Evolutionary conservation across 2,888 invertebrate genomes (phyloP), one percentile per base, ranked within the genome.

Genomic region (Chloromyia formosa): DNA sequence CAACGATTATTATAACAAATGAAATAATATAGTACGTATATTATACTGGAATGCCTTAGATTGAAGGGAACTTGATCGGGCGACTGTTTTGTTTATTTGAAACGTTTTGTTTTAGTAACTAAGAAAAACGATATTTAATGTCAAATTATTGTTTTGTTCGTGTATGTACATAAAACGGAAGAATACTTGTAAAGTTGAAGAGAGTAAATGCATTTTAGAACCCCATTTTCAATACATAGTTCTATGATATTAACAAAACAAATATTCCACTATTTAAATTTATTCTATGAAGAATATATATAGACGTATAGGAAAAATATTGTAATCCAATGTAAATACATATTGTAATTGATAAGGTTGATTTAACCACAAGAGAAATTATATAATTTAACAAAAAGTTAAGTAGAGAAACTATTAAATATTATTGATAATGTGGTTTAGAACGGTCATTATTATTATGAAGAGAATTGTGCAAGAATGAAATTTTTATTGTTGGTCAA

Each of bases 211-310:
- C 54, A 69, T 69, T 69, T 61, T 53, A 27, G 16, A 54, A 69
- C 68, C 68, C 68, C 68, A 54, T 53, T 53, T 69, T 27, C 16
- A 61, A 61, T 27, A 16, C 27, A 35, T 35, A 60, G 9, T 7
- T 18, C 23, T 60, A 62, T 22, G 66, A 42, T 62, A 23, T 60
- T 23, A 23, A 27, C 23, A 40, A 20, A 49, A 66, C 56, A 56
- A 68, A 27, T 71, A 71, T 71, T 71, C 71, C 71, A 71, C 42
- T 71, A 71, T 71, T 71, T 71, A 71, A 66, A 66, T 49, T 42
- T 20, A 64, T 42, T 62, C 18, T 61, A 27, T 12, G 49, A n/a
- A 49, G 16, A 49, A 49, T 49, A 49, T 5, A 42, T 49, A 3
- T n/a, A 12, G 16, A 49, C 10, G 16, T 49, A n/a, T 12, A n/a